Base-by-base conservation (phyloP, 2,888 invertebrate genomes). In the Neoaliturus tenellus region DNA sequence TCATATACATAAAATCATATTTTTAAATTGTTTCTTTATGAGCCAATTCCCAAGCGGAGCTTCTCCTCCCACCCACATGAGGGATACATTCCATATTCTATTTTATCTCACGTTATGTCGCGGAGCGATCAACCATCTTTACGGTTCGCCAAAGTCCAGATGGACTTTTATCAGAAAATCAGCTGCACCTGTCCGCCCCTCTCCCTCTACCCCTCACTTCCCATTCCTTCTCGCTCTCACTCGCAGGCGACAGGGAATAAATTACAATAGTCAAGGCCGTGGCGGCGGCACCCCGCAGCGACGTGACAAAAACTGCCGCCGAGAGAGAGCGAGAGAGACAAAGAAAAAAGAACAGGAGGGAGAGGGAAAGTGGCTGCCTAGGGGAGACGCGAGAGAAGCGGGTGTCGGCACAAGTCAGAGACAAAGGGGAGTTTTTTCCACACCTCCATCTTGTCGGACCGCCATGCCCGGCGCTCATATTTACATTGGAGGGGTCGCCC, bases 391-490 rank as follows among this genome's bases (percentile, higher is more conserved):
- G 20, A 14, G 20, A 48, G n/a, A 20, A 23, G 2, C 51, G 51
- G 51, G 20, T 6, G 62, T 62, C 62, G 62, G 51, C 51, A 51
- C 51, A 23, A 10, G 14, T 17, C 28, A 31, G 31, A 51, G 31
- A 28, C 28, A 62, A 62, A 31, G 62, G 62, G 62, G n/a, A 62
- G 62, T 62, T 62, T 62, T 51, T 62, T 62, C 25, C 31, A 62
- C 28, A 62, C 62, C 62, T 62, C 62, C 62, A 62, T 62, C 51
- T 51, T 51, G 62, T 62, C 31, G 55, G 5, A 31, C 4, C 62
- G 62, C 62, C 62, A 62, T 62, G 31, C 12, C 62, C 31, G 31
- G 44, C 44, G 14, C 17, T 44, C 44, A 44, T 44, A 44, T 44
- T 14, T 12, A 39, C 44, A 14, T 28, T 23, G 55, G 55, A 14